Percentiles rank a stretch among this genome's conserved stretches.
phyloP scores from a whole-genome alignment of 2,888 invertebrate species.

The Drosophila setosimentum region DNA sequence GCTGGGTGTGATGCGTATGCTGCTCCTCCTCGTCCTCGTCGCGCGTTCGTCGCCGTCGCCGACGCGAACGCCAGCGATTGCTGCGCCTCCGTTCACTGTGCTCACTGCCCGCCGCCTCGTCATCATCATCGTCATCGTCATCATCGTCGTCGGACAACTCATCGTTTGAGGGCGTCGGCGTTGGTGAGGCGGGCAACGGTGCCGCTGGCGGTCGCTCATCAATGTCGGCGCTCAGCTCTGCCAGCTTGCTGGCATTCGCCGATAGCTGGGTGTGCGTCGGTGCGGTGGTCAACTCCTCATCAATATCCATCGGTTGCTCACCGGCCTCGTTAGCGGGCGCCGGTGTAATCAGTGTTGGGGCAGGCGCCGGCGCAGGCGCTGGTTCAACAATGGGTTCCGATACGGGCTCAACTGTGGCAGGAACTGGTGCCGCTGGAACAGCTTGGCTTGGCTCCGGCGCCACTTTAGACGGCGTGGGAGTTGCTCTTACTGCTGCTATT shows the following conservation, averaged over 20 bases:
- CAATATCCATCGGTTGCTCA: conserved; percentile 82
- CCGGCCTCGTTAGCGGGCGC: conserved; percentile 59
- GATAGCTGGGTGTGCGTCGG: conserved; percentile 75
- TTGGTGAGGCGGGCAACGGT: conserved; percentile 81
- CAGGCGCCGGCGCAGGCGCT: conserved; percentile 56
- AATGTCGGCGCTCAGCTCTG: conserved; percentile 71
- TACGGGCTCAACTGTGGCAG: conserved; percentile 30
- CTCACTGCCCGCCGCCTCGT: conserved; percentile 50
- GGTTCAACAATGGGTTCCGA: conserved; percentile 52
- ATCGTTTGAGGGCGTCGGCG: conserved; percentile 70
- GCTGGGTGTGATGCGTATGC: conserved; percentile 82
- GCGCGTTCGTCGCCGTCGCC: conserved; percentile 56
- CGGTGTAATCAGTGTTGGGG: background rate
- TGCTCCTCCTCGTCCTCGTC: conserved; percentile 73
- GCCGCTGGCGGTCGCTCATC: conserved; percentile 83
- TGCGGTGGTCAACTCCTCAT: conserved; percentile 81
- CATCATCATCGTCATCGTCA: conserved; percentile 3
- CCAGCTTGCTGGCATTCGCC: conserved; percentile 63
- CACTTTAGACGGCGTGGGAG: background rate
- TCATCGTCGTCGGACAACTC: conserved; percentile 66
- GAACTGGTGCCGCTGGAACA: conserved; percentile 12
- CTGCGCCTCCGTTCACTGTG: conserved; percentile 59
- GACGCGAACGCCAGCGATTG: conserved; percentile 55
- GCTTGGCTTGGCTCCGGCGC: conserved; percentile 19
- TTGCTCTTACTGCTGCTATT: conserved; percentile 2